Percentiles rank a stretch among this genome's conserved stretches.
Evolutionary conservation across 1,140 invertebrate genomes (phyloP).

Genomic region (Heliconius nattereri): DNA sequence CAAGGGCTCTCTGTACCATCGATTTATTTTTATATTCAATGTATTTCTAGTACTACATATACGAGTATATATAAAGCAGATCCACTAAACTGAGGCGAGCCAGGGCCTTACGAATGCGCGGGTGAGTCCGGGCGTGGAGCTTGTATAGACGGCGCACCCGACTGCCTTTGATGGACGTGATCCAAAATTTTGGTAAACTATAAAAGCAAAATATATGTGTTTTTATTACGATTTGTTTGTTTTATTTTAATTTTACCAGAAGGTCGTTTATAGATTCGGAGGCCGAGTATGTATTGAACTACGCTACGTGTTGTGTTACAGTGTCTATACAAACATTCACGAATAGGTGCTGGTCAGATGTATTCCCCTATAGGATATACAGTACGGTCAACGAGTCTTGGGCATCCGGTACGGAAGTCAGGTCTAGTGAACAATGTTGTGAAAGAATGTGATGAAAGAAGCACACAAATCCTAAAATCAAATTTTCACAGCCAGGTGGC

Average conservation of each 20-base stretch:
- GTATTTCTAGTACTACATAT: conserved; percentile 26
- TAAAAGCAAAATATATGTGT: conserved; percentile 78
- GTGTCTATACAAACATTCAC: too few relatives aligned
- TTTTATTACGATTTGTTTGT: conserved; percentile 70
- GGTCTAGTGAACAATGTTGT: too few relatives aligned
- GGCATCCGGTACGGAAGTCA: too few relatives aligned
- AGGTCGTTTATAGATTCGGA: not conserved
- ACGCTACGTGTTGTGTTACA: too few relatives aligned
- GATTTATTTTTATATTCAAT: conserved; percentile 41
- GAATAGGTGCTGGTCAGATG: too few relatives aligned
- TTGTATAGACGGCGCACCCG: conserved; percentile 59
- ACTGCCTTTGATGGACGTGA: conserved; percentile 75
- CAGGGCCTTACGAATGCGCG: conserved; percentile 64
- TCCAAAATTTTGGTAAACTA: conserved; percentile 76
- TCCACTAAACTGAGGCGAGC: conserved; percentile 53
- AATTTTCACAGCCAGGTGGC: too few relatives aligned
- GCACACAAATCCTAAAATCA: too few relatives aligned
- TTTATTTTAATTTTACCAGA: conserved; percentile 53
- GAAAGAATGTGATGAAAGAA: too few relatives aligned
- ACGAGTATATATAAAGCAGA: conserved; percentile 37
- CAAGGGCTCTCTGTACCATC: conserved; percentile 41
- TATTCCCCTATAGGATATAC: too few relatives aligned
- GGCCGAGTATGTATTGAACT: not conserved
- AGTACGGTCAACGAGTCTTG: too few relatives aligned
- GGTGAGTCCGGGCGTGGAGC: conserved; percentile 57